Base-by-base conservation (phyloP, 1,140 invertebrate genomes). In the Penaeus chinensis region DNA sequence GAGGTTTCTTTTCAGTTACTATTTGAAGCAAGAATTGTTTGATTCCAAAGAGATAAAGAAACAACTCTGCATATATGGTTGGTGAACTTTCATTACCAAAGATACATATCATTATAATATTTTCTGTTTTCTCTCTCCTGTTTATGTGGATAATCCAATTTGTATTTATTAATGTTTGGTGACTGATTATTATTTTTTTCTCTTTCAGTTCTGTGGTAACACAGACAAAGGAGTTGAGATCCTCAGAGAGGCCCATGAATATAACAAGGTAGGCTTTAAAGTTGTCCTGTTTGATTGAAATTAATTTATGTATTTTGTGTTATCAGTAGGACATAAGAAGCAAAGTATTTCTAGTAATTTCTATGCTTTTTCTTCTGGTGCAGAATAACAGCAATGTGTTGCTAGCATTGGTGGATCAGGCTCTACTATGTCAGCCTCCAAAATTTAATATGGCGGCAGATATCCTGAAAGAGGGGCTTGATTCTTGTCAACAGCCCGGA, bases 191-290 rank as follows among this genome's bases (percentile, higher is more conserved):
- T 66, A 8, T 66, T 22, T 69, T 79, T 79, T 81, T 85, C 60
- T n/a, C 54, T 83, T 84, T 16, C 83, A 89, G 81, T 87, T 90
- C 47, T 62, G 65, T n/a, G 93, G 94, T 85, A 94, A 96, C 91
- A 89, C 90, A 81, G 92, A 92, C 20, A 92, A 92, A 90, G 94
- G 93, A 20, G 91, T 92, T 79, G 93, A 95, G 91, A 94, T 96
- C 87, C 91, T 96, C n/a, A 93, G 96, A 37, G 95, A 94, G 91
- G 95, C 93, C 32, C 86, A 94, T 10, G 92, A 94, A 89, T 93
- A 93, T 89, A 94, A 95, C 32, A 89, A 86, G 84, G 89, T 89
- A 83, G 80, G 84, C 20, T 65, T 74, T 47, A 60, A 60, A 18
- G 27, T 13, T 20, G 60, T 19, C 82, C 24, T 32, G 24, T 18